These are phyloP conservation scores for Capra hircus DNA, from an alignment of 2,113 vertebrate species.

Conservation along the genomic window DNA sequence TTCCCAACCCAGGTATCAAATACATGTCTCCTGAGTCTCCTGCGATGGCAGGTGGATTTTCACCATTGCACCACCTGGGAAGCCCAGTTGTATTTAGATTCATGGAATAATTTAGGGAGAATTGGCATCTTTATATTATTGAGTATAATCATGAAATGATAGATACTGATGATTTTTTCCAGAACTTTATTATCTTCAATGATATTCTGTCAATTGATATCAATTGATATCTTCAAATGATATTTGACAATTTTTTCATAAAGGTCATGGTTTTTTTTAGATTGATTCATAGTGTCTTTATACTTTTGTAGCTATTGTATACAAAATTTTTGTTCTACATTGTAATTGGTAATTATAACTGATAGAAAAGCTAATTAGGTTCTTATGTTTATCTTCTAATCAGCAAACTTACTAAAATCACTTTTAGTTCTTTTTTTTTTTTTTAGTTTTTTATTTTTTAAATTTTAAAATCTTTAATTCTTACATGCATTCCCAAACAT, in stretches of 20 bases:
- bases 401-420: neutral
- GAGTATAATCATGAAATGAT: neutral
- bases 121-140: neutral
- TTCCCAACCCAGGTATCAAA: neutral
- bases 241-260: neutral
- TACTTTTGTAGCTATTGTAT: neutral
- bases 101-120: neutral
- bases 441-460: too few relatives aligned
- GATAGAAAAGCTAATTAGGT: neutral
- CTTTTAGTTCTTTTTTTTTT: neutral
- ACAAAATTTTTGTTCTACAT: neutral
- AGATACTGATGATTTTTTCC: neutral
- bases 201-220: neutral
- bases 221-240: neutral
- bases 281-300: neutral
- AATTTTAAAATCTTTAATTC: too few relatives aligned
- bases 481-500: too few relatives aligned
- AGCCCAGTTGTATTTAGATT: neutral
- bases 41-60: neutral
- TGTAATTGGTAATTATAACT: neutral
- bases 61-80: neutral
- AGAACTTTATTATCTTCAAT: neutral
- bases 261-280: neutral
- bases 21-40: neutral
- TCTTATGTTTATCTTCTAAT: conserved; percentile 5